These are phyloP conservation scores for Pangasius larnaudii DNA, from an alignment of 2,797 vertebrate species.

Conservation along the genomic window DNA sequence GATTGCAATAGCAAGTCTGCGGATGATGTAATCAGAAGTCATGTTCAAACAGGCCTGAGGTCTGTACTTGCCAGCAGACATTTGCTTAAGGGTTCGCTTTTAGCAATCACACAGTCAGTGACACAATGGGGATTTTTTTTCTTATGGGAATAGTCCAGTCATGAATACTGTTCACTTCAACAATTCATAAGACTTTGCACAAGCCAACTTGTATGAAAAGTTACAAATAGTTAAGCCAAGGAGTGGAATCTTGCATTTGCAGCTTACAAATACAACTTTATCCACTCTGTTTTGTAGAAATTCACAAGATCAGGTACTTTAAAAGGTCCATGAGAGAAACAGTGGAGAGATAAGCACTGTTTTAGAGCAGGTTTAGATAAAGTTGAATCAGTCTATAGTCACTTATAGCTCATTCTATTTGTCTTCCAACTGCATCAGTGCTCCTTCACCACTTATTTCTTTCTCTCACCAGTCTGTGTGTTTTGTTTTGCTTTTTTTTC, in stretches of 20 bases:
- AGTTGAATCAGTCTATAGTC: neutral
- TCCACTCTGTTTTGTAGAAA: neutral
- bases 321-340: neutral
- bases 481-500: neutral
- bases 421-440: neutral
- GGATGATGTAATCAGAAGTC: slow-evolving; percentile 26
- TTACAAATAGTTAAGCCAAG: neutral
- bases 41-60: slow-evolving; percentile 10
- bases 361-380: neutral
- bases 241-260: too few species aligned
- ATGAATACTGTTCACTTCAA: neutral
- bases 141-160: neutral
- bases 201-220: neutral
- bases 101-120: neutral
- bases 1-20: neutral
- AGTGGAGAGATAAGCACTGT: neutral
- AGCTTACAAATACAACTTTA: neutral
- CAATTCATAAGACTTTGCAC: neutral
- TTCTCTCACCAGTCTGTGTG: neutral
- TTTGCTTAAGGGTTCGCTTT: slow-evolving; percentile 12
- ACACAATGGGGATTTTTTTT: neutral
- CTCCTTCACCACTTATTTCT: neutral
- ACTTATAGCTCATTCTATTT: neutral
- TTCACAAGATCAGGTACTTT: neutral
- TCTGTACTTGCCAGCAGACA: neutral